Conservation (phyloP, 2,888 invertebrate species). For the Prostheceraeus crozeri region DNA sequence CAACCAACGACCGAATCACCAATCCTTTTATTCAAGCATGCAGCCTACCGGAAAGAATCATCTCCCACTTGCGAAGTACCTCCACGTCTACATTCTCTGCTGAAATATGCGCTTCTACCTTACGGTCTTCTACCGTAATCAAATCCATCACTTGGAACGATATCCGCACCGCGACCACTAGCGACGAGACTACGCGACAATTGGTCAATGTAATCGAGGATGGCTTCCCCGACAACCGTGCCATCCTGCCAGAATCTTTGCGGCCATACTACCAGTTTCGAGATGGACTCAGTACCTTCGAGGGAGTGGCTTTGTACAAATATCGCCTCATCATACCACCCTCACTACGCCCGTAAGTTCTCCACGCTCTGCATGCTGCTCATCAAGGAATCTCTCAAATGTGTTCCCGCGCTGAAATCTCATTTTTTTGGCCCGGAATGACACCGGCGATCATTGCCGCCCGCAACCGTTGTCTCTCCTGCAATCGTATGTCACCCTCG, state of each 20-base stretch:
- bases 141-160: conserved; percentile 24
- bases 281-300: conserved; percentile 43
- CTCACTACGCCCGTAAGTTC: conserved; percentile 42
- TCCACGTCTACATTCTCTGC: no score
- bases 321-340: conserved; percentile 44
- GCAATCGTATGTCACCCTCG: conserved; percentile 14
- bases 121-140: no score
- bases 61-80: no score
- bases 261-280: conserved; percentile 49
- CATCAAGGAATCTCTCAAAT: conserved; percentile 7
- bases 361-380: background rate
- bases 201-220: background rate
- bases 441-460: conserved; percentile 40
- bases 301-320: background rate
- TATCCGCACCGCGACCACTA: background rate
- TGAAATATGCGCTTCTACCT: no score
- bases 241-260: background rate
- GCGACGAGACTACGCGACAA: background rate
- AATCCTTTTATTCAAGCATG: no score
- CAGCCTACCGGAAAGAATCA: no score
- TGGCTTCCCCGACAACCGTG: background rate
- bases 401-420: conserved; percentile 17
- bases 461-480: background rate
- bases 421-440: conserved; percentile 44
- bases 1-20: no score